These are phyloP conservation scores for Campoletis raptor DNA, from an alignment of 2,888 invertebrate genomes.

Conservation along the genomic window DNA sequence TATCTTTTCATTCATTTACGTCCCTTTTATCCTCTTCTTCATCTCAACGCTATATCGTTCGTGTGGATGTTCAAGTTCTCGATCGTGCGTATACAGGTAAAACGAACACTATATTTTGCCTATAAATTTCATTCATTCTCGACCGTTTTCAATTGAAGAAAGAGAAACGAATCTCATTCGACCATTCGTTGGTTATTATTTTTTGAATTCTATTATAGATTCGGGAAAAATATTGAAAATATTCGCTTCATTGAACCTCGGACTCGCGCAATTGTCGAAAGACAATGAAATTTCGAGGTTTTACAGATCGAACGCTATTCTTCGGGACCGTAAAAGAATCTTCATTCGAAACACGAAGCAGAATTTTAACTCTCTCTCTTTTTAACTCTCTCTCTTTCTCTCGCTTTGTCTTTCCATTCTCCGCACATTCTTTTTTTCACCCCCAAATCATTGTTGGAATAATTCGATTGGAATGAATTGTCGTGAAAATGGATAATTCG, in stretches of 20 bases:
- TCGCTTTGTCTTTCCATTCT: neutral
- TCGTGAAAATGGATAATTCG: slow-evolving; percentile 31
- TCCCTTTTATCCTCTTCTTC: neutral
- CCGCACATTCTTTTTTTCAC: neutral
- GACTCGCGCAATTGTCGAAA: neutral
- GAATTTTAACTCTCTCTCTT: neutral
- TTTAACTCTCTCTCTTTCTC: slow-evolving; percentile 24
- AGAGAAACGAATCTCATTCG: neutral
- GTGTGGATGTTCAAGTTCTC: neutral
- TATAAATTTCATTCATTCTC: neutral
- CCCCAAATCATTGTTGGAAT: neutral
- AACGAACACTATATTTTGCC: neutral
- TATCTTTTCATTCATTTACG: neutral
- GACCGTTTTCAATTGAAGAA: neutral
- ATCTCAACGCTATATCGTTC: neutral
- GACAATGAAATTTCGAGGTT: neutral
- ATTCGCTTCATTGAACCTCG: neutral
- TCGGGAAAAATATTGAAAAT: neutral
- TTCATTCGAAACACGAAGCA: neutral
- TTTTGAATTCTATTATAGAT: neutral
- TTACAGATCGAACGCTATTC: neutral
- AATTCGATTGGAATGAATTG: slow-evolving; percentile 31
- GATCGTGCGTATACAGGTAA: neutral
- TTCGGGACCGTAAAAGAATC: neutral
- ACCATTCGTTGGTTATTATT: neutral